Percentiles rank a stretch among this genome's conserved stretches.
Evolutionary conservation across 2,113 vertebrate genomes (phyloP).

Genomic region (Anolis carolinensis): DNA sequence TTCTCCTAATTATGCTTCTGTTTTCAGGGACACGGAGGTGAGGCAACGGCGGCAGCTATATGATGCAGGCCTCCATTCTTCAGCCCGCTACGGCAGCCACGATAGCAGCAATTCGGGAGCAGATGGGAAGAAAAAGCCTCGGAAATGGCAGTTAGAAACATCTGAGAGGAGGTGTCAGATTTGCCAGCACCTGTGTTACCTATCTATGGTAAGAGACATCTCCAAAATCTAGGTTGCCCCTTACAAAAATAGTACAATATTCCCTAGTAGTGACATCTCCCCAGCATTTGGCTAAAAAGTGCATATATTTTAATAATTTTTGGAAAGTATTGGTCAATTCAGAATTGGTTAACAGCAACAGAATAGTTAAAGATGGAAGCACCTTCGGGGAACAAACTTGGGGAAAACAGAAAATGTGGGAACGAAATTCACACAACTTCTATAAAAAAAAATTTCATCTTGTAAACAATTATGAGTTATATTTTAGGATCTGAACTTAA

Average conservation of each 20-base stretch:
- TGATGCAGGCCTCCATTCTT: slow-evolving; percentile 91
- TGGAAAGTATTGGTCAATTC: neutral
- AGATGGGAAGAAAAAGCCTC: slow-evolving; percentile 93
- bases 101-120: slow-evolving; percentile 77
- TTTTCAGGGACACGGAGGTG: slow-evolving; percentile 93
- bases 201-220: slow-evolving; percentile 90
- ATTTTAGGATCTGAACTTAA: neutral
- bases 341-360: neutral
- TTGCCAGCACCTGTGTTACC: slow-evolving; percentile 96
- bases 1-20: neutral
- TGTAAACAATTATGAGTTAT: too few species aligned
- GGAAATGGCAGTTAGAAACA: slow-evolving; percentile 95
- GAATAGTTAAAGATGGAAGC: neutral
- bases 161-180: slow-evolving; percentile 96
- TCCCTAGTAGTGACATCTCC: accelerated
- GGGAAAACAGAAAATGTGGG: neutral
- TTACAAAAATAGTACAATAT: neutral
- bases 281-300: accelerated
- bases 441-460: too few species aligned
- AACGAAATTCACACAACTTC: too few species aligned
- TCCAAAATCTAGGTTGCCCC: accelerated
- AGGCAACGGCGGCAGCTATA: slow-evolving; percentile 92
- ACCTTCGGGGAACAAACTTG: neutral
- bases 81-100: slow-evolving; percentile 92
- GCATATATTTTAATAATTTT: accelerated